Percentiles rank a stretch among this genome's conserved stretches.
These are phyloP conservation scores for Syndactyla subalaris DNA, from an alignment of 2,797 vertebrate genomes.

Conservation along the genomic window DNA sequence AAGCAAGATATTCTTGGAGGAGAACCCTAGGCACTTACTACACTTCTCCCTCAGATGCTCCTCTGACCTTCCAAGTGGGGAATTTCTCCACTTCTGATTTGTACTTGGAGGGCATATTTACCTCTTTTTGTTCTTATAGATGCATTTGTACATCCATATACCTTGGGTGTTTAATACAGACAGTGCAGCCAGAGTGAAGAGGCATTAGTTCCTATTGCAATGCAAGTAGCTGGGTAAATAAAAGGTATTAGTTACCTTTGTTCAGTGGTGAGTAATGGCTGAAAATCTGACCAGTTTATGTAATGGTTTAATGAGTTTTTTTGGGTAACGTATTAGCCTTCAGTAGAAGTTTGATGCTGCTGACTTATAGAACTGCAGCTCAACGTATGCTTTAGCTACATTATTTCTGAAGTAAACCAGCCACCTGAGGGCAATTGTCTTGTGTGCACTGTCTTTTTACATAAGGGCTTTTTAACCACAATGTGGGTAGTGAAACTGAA, in stretches of 20 bases:
- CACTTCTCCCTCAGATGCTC: background rate
- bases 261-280: background rate
- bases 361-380: background rate
- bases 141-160: background rate
- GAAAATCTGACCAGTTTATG: background rate
- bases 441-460: background rate
- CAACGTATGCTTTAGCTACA: background rate
- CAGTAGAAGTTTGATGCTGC: background rate
- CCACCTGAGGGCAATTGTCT: background rate
- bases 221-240: background rate
- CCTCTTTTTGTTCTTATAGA: background rate
- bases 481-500: background rate
- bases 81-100: background rate
- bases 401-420: background rate
- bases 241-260: background rate
- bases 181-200: background rate
- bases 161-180: background rate
- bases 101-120: background rate
- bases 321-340: background rate
- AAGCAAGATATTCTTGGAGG: background rate
- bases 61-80: background rate
- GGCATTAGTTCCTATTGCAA: background rate
- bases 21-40: background rate
- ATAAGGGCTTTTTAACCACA: background rate
- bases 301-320: background rate